phyloP scores from a whole-genome alignment of 2,888 invertebrate species.

The Tachystola acroxantha region DNA sequence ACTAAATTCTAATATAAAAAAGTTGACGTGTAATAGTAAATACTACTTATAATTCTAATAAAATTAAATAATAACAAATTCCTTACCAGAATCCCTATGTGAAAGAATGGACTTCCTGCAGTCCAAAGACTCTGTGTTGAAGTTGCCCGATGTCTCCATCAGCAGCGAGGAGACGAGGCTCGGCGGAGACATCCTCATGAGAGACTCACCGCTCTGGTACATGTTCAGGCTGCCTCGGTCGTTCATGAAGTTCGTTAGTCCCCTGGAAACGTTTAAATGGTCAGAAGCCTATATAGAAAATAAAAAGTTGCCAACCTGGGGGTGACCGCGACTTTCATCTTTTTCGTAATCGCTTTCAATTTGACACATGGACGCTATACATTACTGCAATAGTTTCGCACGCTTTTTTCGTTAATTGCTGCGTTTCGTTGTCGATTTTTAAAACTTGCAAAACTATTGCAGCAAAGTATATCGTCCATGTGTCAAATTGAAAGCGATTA shows the following conservation, averaged over 20 bases:
- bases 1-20: no score
- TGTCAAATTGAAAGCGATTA: no score
- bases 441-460: no score
- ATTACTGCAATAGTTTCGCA: no score
- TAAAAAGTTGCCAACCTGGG: not conserved
- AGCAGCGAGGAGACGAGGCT: slow-evolving; percentile 78
- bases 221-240: slow-evolving; percentile 64
- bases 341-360: no score
- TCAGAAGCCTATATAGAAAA: not conserved
- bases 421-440: no score
- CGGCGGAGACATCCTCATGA: slow-evolving; percentile 77
- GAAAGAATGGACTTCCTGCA: slow-evolving; percentile 47
- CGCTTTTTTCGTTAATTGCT: no score
- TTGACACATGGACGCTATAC: no score
- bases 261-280: slow-evolving; percentile 35
- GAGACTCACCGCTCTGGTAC: slow-evolving; percentile 67
- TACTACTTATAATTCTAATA: no score
- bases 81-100: slow-evolving; percentile 51
- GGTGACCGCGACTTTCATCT: no score
- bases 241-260: slow-evolving; percentile 53
- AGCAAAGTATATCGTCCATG: no score
- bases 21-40: no score
- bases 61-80: not conserved
- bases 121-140: slow-evolving; percentile 59
- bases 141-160: slow-evolving; percentile 68